These are phyloP conservation scores for Pseudomyrmex dendroicus DNA, from an alignment of 1,140 invertebrate genomes.

Conservation along the genomic window DNA sequence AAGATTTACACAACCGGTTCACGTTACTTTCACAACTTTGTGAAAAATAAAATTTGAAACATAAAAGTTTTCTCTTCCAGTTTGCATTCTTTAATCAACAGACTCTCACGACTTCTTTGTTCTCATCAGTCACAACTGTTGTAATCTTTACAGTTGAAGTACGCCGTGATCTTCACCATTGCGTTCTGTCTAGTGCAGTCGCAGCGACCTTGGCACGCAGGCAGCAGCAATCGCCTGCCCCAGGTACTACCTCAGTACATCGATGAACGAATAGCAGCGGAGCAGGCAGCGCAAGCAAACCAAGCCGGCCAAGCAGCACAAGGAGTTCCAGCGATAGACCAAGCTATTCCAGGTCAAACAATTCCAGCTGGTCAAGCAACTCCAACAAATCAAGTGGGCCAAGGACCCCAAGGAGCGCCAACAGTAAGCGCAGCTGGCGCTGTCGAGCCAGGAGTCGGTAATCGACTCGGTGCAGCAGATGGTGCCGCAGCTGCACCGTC, in stretches of 20 bases:
- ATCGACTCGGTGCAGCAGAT: not conserved
- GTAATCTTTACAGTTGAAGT: constrained; percentile 68
- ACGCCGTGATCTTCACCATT: constrained; percentile 48
- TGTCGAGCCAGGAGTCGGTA: not conserved
- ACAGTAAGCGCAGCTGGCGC: not conserved
- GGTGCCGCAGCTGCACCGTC: not conserved
- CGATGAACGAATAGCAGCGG: constrained; percentile 27
- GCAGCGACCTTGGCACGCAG: constrained; percentile 74
- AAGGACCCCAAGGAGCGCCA: not conserved
- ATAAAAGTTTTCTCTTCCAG: not conserved
- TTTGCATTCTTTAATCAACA: not conserved
- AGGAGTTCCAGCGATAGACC: not conserved
- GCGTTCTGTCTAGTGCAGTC: constrained; percentile 57
- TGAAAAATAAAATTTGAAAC: not conserved
- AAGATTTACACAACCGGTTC: not conserved
- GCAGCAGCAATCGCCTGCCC: constrained; percentile 57
- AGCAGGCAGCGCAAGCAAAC: constrained; percentile 13
- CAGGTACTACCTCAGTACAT: constrained; percentile 71
- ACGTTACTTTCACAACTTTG: not conserved
- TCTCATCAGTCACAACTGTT: constrained; percentile 18
- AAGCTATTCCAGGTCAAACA: not conserved
- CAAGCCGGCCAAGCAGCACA: not conserved
- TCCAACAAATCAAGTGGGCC: not conserved
- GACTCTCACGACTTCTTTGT: not conserved
- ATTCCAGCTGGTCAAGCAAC: not conserved